Base-by-base conservation (phyloP, 2,797 vertebrate species). In the Neosilurus mollespiculum region DNA sequence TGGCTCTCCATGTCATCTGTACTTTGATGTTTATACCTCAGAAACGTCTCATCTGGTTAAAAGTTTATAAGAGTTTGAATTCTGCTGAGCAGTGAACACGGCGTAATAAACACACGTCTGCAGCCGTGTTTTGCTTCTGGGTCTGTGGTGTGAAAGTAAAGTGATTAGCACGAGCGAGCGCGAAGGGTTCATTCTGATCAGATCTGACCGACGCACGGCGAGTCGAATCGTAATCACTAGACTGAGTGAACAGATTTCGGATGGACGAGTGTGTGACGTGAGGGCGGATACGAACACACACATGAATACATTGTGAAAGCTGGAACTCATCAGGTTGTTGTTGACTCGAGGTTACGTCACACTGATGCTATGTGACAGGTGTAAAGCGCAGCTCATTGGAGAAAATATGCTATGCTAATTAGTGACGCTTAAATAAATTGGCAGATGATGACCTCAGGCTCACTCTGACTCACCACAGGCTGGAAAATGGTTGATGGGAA, bases 291-390 rank as follows among this genome's bases (percentile, higher is more conserved):
- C 43, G n/a, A 1, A 70, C 26, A 78, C 54, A 22, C 54, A 20
- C 9, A 61, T 61, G 20, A 22, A 81, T 58, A 43, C 49, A 49
- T 58, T 64, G 7, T 81, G 64, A 83, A 66, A 66, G 54, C 59
- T 75, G 30, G 67, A 59, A 71, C 83, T 53, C 15, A 59, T 78
- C 22, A 22, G 58, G 53, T 34, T 12, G 58, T 16, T 34, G 65
- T 81, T 78, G 24, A 56, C 78, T 81, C 67, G 79, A n/a, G 65
- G 59, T 72, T 54, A 49, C 80, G 80, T 88, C 78, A 84, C 66
- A 59, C 78, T 88, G 81, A 88, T 88, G 71, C 49, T 87, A 87
- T 88, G 84, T 89, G 87, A 87, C 85, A 86, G 78, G 86, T 85
- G 87, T 88, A 88, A 88, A 91, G 81, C 64, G 66, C 58, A 7